Evolutionary conservation across 2,797 vertebrate genomes (phyloP).

Genomic region (Thamnophis elegans): DNA sequence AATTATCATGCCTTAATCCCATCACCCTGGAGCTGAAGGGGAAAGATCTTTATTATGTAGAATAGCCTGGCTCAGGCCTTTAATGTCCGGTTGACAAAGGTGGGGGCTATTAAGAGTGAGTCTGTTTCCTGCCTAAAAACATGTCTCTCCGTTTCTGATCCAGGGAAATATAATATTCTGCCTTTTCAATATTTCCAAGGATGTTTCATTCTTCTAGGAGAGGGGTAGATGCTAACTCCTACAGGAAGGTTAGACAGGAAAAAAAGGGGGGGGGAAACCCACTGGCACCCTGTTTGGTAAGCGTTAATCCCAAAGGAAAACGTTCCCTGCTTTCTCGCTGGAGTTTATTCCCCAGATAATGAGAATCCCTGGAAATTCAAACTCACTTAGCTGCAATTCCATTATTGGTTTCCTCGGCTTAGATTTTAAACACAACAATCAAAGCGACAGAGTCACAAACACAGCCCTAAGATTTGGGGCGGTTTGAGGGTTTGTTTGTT

Average conservation of each 20-base stretch:
- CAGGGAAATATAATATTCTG: too few relatives aligned
- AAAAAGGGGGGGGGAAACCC: neutral
- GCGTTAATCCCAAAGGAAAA: constrained; percentile 29
- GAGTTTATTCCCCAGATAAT: constrained; percentile 51
- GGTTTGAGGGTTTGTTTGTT: neutral
- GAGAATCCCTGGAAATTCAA: constrained; percentile 55
- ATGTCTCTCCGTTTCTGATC: too few relatives aligned
- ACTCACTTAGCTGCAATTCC: constrained; percentile 2
- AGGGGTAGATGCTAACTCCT: too few relatives aligned
- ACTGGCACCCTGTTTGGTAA: constrained; percentile 18
- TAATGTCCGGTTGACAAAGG: too few relatives aligned
- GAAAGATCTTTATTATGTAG: too few relatives aligned
- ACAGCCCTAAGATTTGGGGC: constrained; percentile 25
- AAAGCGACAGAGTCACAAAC: neutral
- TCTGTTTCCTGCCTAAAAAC: too few relatives aligned
- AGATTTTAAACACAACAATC: neutral
- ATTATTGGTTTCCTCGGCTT: constrained; percentile 50
- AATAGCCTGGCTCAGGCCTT: too few relatives aligned
- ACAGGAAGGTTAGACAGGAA: neutral
- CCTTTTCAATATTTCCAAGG: too few relatives aligned
- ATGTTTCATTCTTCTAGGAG: too few relatives aligned
- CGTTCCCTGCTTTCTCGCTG: constrained; percentile 40
- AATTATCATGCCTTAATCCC: too few relatives aligned
- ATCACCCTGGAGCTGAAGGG: too few relatives aligned
- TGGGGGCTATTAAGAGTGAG: too few relatives aligned